A percentile compares a stretch with the other conserved stretches of the same genome.
Evolutionary conservation across 2,797 vertebrate species (phyloP).

Genomic region (Okamejei kenojei): DNA sequence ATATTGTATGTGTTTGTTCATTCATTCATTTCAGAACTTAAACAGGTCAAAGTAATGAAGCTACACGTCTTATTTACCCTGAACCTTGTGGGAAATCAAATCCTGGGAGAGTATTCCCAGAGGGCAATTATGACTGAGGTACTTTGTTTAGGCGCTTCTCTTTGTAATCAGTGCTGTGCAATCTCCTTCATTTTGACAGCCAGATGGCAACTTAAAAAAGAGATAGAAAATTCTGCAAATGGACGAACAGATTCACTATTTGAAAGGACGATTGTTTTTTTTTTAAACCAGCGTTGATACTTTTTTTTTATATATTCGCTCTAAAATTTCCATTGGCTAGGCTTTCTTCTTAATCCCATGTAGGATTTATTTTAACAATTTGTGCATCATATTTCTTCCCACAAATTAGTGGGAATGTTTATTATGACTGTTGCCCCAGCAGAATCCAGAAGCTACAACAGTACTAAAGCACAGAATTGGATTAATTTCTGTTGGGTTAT

Average conservation of each 20-base stretch:
- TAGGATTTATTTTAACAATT: not conserved
- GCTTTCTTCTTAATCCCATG: not conserved
- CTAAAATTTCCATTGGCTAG: not conserved
- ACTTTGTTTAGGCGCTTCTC: not conserved
- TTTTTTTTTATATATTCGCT: not conserved
- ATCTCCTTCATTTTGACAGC: not conserved
- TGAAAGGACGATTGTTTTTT: not conserved
- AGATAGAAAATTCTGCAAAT: not conserved
- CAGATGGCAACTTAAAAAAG: constrained; percentile 14
- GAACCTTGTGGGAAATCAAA: not conserved
- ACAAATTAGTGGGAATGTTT: not conserved
- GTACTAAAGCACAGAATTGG: not conserved
- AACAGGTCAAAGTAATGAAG: not conserved
- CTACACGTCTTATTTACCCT: constrained; percentile 9
- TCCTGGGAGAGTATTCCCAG: not conserved
- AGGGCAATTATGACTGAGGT: not conserved
- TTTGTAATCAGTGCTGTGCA: not conserved
- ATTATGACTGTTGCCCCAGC: not conserved
- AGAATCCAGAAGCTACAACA: no score
- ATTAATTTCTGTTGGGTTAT: not conserved
- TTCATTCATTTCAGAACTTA: not conserved
- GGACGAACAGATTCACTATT: not conserved
- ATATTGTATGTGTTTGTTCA: not conserved
- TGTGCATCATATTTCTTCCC: not conserved
- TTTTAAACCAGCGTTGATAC: not conserved